Base-by-base conservation (phyloP, 2,797 vertebrate genomes). In the Amblyopsis hoosieri region DNA sequence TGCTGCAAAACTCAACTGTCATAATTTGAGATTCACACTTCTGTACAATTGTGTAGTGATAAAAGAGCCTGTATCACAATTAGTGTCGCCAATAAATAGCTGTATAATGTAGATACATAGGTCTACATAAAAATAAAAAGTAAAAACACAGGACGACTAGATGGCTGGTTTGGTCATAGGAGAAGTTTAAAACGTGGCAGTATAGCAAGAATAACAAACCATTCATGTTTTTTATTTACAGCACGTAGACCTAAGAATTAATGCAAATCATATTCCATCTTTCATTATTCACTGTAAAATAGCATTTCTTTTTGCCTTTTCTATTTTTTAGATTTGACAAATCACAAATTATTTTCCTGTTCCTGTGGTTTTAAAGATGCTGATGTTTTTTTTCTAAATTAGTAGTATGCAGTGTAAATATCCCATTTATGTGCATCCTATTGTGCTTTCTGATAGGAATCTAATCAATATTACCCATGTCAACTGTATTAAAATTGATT, bases 191-290 rank as follows among this genome's bases (percentile, higher is more conserved):
- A 74, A 74, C 37, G 48, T 75, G 37, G 63, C 53, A 76, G 15
- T 31, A 80, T 69, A 78, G 54, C 53, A 82, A 67, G 56, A 57
- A 70, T 67, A 42, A 67, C 31, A 62, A 75, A 73, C 23, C 52
- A 64, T 0, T 63, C 56, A 72, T 54, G 71, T 62, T 12, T 48
- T 58, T 14, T 87, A 90, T 88, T 79, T 87, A 86, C 86, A 90
- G 12, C 72, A 74, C 66, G 50, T 66, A 48, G 3, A 29, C 23
- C 0, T 29, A 29, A 51, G 57, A 47, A 54, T 82, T 58, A 75
- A 75, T 77, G 45, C 29, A 80, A 82, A 78, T 69, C 11, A 77
- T 55, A 62, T 64, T 19, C 54, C 48, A 47, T 74, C 52, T 13
- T 69, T 37, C 53, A 55, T 48, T 59, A 3, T 62, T 68, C 63